These are phyloP conservation scores for Magallana angulata DNA, from an alignment of 1,140 invertebrate species.

Conservation along the genomic window DNA sequence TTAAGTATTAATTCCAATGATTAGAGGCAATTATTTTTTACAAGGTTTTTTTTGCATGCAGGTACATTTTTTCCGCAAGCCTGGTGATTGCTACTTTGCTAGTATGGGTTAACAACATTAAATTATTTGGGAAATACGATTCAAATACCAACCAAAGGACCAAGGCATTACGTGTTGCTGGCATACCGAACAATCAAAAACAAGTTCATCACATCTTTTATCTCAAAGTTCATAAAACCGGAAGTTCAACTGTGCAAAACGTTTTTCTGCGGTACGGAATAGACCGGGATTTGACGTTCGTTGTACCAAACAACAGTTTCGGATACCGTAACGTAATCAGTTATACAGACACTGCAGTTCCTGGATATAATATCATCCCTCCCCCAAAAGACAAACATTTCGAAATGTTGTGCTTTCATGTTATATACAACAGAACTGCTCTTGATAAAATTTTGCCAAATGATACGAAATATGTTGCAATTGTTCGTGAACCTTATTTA, in stretches of 20 bases:
- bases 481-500: slow-evolving; percentile 62
- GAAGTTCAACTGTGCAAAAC: slow-evolving; percentile 80
- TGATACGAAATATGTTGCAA: slow-evolving; percentile 61
- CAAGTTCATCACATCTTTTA: slow-evolving; percentile 44
- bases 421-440: slow-evolving; percentile 59
- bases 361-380: slow-evolving; percentile 49
- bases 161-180: too few species aligned
- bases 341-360: slow-evolving; percentile 3
- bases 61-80: too few species aligned
- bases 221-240: slow-evolving; percentile 78
- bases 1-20: too few species aligned
- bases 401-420: slow-evolving; percentile 62
- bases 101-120: too few species aligned
- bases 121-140: too few species aligned
- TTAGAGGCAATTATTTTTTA: too few species aligned
- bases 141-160: too few species aligned
- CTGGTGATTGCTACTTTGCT: too few species aligned
- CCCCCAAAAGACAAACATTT: slow-evolving; percentile 54
- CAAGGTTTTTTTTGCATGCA: too few species aligned
- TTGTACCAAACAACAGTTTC: slow-evolving; percentile 35
- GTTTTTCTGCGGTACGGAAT: slow-evolving; percentile 80
- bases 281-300: slow-evolving; percentile 61
- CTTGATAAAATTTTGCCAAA: slow-evolving; percentile 57
- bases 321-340: slow-evolving; percentile 56
- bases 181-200: background rate